Percentiles rank a stretch among this genome's conserved stretches.
These are phyloP conservation scores for Spodoptera picta DNA, from an alignment of 2,888 invertebrate genomes.

Conservation along the genomic window DNA sequence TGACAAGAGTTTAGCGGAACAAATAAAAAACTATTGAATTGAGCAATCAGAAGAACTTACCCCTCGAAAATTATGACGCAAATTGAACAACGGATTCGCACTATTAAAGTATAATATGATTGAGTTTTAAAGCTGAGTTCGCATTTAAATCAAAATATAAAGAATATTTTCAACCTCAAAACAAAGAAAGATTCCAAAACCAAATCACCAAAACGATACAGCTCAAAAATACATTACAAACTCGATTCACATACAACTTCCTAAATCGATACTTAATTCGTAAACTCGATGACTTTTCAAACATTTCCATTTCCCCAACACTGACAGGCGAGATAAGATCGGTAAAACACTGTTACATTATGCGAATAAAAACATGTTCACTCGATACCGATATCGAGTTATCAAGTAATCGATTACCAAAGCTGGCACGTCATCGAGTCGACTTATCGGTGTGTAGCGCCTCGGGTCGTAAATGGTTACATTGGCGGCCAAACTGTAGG, in stretches of 20 bases:
- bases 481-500: conserved; percentile 48
- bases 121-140: too few species aligned
- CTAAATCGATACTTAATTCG: conserved; percentile 27
- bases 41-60: too few species aligned
- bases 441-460: conserved; percentile 61
- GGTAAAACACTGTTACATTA: conserved; percentile 43
- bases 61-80: too few species aligned
- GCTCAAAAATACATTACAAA: conserved; percentile 16
- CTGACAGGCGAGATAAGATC: conserved; percentile 44
- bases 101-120: too few species aligned
- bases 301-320: conserved; percentile 30
- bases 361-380: conserved; percentile 52
- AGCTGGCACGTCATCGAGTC: conserved; percentile 60
- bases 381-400: conserved; percentile 54
- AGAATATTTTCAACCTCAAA: too few species aligned
- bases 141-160: too few species aligned
- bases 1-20: too few species aligned
- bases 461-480: conserved; percentile 54
- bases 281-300: conserved; percentile 13
- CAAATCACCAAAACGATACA: background rate
- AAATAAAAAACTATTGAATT: too few species aligned
- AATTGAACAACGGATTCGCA: too few species aligned
- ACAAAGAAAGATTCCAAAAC: conserved; percentile 11
- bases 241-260: conserved; percentile 22
- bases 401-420: conserved; percentile 59